These are phyloP conservation scores for Sterna hirundo DNA, from an alignment of 2,113 vertebrate species.

Conservation along the genomic window DNA sequence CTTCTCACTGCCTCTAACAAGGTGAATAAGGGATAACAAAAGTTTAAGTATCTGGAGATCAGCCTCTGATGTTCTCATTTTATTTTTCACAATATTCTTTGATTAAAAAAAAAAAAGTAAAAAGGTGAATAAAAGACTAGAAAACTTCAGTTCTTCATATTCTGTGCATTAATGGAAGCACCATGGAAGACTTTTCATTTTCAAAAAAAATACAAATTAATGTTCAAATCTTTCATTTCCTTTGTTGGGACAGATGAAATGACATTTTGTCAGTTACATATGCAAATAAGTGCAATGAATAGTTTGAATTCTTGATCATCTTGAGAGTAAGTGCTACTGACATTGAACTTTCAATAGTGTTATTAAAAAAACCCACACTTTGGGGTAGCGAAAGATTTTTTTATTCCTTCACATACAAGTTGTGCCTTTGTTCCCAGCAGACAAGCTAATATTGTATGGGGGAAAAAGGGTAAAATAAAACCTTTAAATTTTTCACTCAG, in stretches of 20 bases:
- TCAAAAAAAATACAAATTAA: neutral
- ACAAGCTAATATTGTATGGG: neutral
- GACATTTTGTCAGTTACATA: slow-evolving; percentile 10
- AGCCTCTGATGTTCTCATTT: slow-evolving; percentile 1
- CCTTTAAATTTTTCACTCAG: neutral
- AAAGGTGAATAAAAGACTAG: neutral
- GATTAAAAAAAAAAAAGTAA: neutral
- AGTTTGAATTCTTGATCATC: slow-evolving; percentile 8
- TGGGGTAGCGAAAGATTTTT: neutral
- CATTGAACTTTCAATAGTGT: neutral
- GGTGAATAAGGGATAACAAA: neutral
- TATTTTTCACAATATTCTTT: slow-evolving; percentile 34
- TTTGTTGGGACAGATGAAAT: slow-evolving; percentile 14
- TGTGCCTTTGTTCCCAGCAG: slow-evolving; percentile 6
- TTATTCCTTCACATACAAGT: neutral
- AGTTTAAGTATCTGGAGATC: slow-evolving; percentile 2
- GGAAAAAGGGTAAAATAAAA: neutral
- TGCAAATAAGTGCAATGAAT: neutral
- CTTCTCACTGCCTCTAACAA: neutral
- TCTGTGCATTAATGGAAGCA: neutral
- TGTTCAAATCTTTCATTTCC: neutral
- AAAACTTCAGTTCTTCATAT: neutral
- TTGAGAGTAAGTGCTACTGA: neutral
- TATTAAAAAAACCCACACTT: neutral
- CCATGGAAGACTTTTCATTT: neutral